Percentiles rank a stretch among this genome's conserved stretches.
Conservation (phyloP, 2,113 vertebrate genomes). For the Rhinopomastus cyanomelas region DNA sequence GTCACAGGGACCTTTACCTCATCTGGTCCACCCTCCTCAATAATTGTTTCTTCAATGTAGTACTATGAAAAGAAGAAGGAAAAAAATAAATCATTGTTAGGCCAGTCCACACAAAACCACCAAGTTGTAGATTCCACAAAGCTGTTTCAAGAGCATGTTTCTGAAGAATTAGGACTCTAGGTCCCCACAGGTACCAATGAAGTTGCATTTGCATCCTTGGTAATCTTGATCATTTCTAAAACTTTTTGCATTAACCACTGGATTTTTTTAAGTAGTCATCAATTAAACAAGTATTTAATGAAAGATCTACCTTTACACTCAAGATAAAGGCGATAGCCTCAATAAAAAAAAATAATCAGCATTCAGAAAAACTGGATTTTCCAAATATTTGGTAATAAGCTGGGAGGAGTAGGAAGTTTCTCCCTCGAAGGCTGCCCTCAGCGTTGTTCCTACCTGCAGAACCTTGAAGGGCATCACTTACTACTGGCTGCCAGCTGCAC, state of each 20-base stretch:
- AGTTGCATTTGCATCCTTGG: background rate
- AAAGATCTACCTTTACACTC: background rate
- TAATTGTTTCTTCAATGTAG: conserved; percentile 83
- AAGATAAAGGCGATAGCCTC: background rate
- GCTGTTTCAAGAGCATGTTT: background rate
- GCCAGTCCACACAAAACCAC: background rate
- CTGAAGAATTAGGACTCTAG: background rate
- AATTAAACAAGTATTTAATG: background rate
- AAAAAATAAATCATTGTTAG: conserved; percentile 65
- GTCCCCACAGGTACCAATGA: background rate
- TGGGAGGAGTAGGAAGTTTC: background rate
- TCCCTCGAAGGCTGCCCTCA: background rate
- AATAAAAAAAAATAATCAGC: background rate
- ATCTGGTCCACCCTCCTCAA: conserved; percentile 74
- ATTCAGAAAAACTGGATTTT: background rate
- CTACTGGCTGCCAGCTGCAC: background rate
- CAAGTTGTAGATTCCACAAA: background rate
- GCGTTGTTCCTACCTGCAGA: background rate
- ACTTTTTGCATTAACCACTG: background rate
- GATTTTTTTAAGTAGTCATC: background rate
- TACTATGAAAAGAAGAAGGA: conserved; percentile 78
- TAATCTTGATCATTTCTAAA: background rate
- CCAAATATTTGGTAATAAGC: background rate
- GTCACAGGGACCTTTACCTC: conserved; percentile 80
- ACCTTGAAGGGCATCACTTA: background rate